Base-by-base conservation (phyloP, 2,113 vertebrate genomes). In the Perccottus glenii region DNA sequence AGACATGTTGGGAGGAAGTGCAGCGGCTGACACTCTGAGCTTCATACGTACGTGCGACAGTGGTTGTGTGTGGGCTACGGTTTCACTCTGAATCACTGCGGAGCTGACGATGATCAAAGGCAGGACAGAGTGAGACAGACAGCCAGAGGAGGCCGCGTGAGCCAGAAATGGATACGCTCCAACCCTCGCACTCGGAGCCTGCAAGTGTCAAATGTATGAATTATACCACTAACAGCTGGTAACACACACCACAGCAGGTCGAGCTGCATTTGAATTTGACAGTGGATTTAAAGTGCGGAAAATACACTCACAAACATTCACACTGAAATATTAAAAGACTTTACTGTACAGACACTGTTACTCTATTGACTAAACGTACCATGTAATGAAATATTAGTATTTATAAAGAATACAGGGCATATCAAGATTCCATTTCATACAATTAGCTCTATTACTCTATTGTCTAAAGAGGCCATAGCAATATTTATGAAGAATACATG, bases 91-190 rank as follows among this genome's bases (percentile, higher is more conserved):
- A 84, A 64, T 88, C 79, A 85, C 46, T 61, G 52, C 73, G 72
- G 75, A 81, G 64, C 75, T 47, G 15, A 65, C 64, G 16, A 50
- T 85, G 85, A 88, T 87, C 81, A 88, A 88, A 87, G 83, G 64
- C 15, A 45, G 57, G 67, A 64, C 70, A 44, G 67, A 88, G 46
- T 11, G 70, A 78, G 80, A 73, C 56, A 44, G 83, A 86, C 80
- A 82, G 70, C 70, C 69, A 60, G 70, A n/a, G n/a, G 73, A 56
- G 73, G 73, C 71, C 68, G 67, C 43, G 52, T 27, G 60, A 84
- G 67, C 35, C 60, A n/a, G 74, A 42, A 73, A 73, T 83, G 85
- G 79, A 80, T 42, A 57, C 27, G 1, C 62, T 72, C 77, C 83
- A 73, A 80, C 60, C 73, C 68, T 66, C 73, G 63, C 70, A 60